These are phyloP conservation scores for Protomyctophum bolini DNA, from an alignment of 2,113 vertebrate species.

Conservation along the genomic window DNA sequence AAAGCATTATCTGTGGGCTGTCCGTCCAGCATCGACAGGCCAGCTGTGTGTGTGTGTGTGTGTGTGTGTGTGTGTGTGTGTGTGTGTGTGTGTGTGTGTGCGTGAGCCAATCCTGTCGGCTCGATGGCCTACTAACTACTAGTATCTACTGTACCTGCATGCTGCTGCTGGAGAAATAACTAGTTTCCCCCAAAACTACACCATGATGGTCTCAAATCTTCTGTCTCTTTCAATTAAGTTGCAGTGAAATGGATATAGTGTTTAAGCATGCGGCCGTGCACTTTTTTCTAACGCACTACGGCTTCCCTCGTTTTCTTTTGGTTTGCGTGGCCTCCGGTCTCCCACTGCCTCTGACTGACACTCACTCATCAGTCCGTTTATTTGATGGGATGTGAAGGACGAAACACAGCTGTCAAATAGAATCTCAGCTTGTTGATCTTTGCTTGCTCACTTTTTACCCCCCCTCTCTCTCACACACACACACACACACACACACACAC, in stretches of 20 bases:
- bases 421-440: slow-evolving; percentile 47
- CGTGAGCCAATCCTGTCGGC: slow-evolving; percentile 25
- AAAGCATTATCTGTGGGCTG: slow-evolving; percentile 45
- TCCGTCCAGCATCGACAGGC: slow-evolving; percentile 46
- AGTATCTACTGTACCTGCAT: slow-evolving; percentile 24
- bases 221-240: slow-evolving; percentile 65
- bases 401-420: slow-evolving; percentile 51
- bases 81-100: background rate
- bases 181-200: slow-evolving; percentile 62
- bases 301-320: slow-evolving; percentile 35
- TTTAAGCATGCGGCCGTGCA: slow-evolving; percentile 47
- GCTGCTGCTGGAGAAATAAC: slow-evolving; percentile 53
- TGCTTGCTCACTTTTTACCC: slow-evolving; percentile 24
- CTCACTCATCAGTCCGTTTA: slow-evolving; percentile 40
- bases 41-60: background rate
- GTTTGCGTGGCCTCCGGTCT: slow-evolving; percentile 17
- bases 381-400: slow-evolving; percentile 50
- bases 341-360: slow-evolving; percentile 28
- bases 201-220: slow-evolving; percentile 69
- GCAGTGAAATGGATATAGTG: slow-evolving; percentile 69
- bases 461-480: background rate
- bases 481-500: too few relatives aligned
- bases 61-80: background rate
- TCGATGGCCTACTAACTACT: slow-evolving; percentile 33
- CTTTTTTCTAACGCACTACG: slow-evolving; percentile 29